Evolutionary conservation across 2,888 invertebrate genomes (phyloP), one percentile per base, ranked within the genome.

Genomic region (Netelia virgata): DNA sequence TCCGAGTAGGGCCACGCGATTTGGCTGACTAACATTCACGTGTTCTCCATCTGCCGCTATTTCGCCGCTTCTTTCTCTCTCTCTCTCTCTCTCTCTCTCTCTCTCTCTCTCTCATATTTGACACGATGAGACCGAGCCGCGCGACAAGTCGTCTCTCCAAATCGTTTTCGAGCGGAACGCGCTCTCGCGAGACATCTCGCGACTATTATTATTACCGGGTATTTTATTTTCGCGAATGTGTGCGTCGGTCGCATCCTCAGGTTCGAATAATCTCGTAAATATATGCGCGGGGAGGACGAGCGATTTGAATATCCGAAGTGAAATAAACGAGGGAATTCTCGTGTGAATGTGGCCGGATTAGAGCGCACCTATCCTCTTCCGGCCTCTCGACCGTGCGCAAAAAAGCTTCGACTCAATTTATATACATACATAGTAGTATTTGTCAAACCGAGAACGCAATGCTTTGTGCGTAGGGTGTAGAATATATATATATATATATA

Each of bases 41-140:
- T 85, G 83, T 81, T 83, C 83, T 83, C 85, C 83, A 85, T 85
- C 80, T 85, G 85, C 72, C 59, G 63, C 61, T 43, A 20, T 66
- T 69, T 55, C 10, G 14, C 18, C 20, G 78, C 14, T 70, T 63
- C 61, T 74, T 50, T 61, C 53, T 43, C 50, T 66, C 43, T 55
- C 68, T 61, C 61, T 64, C 50, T 74, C 57, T 61, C 53, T 43
- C 50, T 66, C 43, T 55, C 68, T 61, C 61, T 64, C 61, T 74
- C 57, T 61, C 53, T 43, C 50, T 66, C 43, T 55, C 68, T 61
- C 61, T 64, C 50, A 10, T 59, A 53, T 47, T 61, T 43, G 36
- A 64, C 28, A n/a, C 43, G 61, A 68, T 20, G 69, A 41, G 6
- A 61, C 61, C 28, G 53, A 70, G 18, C 57, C 57, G 57, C 16